A percentile compares a stretch with the other conserved stretches of the same genome.
phyloP scores from a whole-genome alignment of 1,140 invertebrate genomes.

The Octopus sinensis region DNA sequence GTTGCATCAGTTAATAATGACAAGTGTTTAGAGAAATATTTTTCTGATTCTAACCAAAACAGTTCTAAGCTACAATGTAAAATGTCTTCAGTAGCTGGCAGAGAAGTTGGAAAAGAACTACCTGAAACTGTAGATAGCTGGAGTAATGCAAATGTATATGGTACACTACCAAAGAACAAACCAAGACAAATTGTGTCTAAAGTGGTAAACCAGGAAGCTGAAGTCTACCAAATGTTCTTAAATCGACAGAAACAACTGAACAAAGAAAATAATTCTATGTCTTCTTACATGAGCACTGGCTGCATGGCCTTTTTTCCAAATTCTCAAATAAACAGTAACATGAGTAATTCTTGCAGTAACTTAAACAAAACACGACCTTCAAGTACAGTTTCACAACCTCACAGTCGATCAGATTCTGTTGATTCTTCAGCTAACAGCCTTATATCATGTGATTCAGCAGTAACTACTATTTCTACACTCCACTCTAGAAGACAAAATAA shows the following conservation, averaged over 20 bases:
- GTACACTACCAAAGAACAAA: conserved; percentile 33
- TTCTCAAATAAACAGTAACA: conserved; percentile 24
- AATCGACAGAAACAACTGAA: conserved; percentile 30
- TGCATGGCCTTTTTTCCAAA: conserved; percentile 18
- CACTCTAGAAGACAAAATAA: neutral
- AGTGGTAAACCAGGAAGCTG: conserved; percentile 23
- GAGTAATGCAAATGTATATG: conserved; percentile 33
- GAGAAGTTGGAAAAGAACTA: too few species aligned
- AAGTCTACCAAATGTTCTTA: conserved; percentile 31
- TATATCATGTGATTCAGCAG: neutral
- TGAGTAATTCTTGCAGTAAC: conserved; percentile 26
- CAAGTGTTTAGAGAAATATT: too few species aligned
- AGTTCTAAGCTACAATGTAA: too few species aligned
- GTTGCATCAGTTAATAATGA: too few species aligned
- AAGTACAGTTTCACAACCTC: conserved; percentile 23
- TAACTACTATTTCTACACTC: neutral
- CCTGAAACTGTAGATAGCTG: neutral
- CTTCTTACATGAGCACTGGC: conserved; percentile 5
- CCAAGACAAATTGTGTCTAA: conserved; percentile 21
- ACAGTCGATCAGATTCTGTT: conserved; percentile 23
- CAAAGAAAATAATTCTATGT: conserved; percentile 12
- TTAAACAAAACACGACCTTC: conserved; percentile 24
- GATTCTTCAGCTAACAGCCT: conserved; percentile 28
- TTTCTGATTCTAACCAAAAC: too few species aligned
- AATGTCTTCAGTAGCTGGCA: too few species aligned